These are phyloP conservation scores for Drosophila pseudoananassae DNA, from an alignment of 1,140 invertebrate species.

Conservation along the genomic window DNA sequence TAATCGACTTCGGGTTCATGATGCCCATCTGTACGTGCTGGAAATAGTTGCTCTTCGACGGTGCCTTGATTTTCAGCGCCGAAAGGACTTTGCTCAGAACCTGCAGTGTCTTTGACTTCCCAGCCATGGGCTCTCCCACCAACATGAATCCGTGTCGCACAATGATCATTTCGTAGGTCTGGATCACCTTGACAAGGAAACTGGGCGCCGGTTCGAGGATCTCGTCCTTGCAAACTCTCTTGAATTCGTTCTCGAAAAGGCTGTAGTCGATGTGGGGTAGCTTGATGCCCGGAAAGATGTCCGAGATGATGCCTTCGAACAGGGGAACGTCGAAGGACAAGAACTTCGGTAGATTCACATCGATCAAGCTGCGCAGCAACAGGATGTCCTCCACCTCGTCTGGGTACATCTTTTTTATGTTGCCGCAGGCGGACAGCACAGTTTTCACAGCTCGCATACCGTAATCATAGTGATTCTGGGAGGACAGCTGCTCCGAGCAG, in stretches of 20 bases:
- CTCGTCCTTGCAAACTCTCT: slow-evolving; percentile 85
- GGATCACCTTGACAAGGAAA: slow-evolving; percentile 90
- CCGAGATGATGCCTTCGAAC: slow-evolving; percentile 95
- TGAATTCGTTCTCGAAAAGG: slow-evolving; percentile 86
- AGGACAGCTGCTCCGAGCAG: slow-evolving; percentile 95
- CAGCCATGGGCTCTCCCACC: slow-evolving; percentile 90
- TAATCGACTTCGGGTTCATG: slow-evolving; percentile 96
- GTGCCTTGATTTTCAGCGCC: slow-evolving; percentile 87
- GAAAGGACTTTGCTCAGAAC: slow-evolving; percentile 90
- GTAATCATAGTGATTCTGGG: slow-evolving; percentile 95
- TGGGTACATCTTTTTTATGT: slow-evolving; percentile 93
- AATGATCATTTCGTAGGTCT: slow-evolving; percentile 93
- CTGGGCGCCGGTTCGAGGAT: slow-evolving; percentile 90
- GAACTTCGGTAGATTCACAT: slow-evolving; percentile 97
- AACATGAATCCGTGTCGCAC: slow-evolving; percentile 94
- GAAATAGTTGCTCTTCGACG: slow-evolving; percentile 84
- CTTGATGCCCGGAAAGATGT: slow-evolving; percentile 93
- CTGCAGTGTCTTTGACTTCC: slow-evolving; percentile 88
- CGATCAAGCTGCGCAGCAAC: slow-evolving; percentile 93
- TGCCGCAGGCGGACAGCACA: slow-evolving; percentile 93
- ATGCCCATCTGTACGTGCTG: slow-evolving; percentile 89
- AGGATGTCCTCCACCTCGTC: slow-evolving; percentile 92
- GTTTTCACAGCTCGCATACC: slow-evolving; percentile 94
- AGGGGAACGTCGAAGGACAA: slow-evolving; percentile 94
- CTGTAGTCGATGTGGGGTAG: slow-evolving; percentile 91